phyloP scores from a whole-genome alignment of 2,888 invertebrate species.

The Epicampocera succincta region DNA sequence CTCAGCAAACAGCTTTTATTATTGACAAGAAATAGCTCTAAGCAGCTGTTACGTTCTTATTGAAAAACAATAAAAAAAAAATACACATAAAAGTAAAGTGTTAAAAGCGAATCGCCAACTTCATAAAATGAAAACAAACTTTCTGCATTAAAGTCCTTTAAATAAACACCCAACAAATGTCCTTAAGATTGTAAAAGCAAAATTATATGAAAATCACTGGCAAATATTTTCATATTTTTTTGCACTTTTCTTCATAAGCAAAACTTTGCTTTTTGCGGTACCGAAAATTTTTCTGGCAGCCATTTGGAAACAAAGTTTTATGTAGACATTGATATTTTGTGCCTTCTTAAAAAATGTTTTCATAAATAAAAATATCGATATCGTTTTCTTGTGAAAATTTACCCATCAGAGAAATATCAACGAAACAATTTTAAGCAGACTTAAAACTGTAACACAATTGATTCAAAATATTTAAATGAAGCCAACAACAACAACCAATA shows the following conservation, averaged over 20 bases:
- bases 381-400: slow-evolving; percentile 5
- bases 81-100: slow-evolving; percentile 47
- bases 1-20: too few relatives aligned
- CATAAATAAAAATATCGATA: slow-evolving; percentile 32
- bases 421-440: slow-evolving; percentile 14
- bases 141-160: slow-evolving; percentile 47
- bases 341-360: slow-evolving; percentile 32
- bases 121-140: slow-evolving; percentile 16
- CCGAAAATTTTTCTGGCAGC: background rate
- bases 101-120: slow-evolving; percentile 30
- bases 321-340: slow-evolving; percentile 56
- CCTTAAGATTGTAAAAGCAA: background rate
- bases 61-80: slow-evolving; percentile 24
- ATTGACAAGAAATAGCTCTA: too few relatives aligned
- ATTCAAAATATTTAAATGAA: slow-evolving; percentile 26
- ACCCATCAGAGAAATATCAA: slow-evolving; percentile 22
- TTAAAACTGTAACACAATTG: background rate
- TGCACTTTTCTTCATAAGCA: background rate
- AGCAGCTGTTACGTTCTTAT: background rate
- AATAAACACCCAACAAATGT: slow-evolving; percentile 34
- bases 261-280: slow-evolving; percentile 10
- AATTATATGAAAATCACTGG: background rate
- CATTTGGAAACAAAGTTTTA: slow-evolving; percentile 51
- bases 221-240: background rate
- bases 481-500: background rate